Percentiles rank a stretch among this genome's conserved stretches.
Conservation (phyloP, 2,888 invertebrate species). For the Parochlus steinenii region DNA sequence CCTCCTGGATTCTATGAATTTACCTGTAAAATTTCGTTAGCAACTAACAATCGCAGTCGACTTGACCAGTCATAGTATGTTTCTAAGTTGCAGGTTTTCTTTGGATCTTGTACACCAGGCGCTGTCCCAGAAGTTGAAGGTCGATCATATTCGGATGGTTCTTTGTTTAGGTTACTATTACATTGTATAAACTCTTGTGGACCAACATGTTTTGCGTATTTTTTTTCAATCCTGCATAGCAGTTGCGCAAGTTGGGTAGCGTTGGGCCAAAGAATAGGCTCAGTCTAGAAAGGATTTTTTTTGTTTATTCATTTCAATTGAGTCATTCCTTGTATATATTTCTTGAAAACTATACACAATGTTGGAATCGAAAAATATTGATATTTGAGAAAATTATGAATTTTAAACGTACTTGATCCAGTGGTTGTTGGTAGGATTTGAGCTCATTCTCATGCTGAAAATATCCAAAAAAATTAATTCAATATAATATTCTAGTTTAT, state of each 20-base stretch:
- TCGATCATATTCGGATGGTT: constrained; percentile 22
- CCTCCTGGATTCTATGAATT: constrained; percentile 14
- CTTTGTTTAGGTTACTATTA: constrained; percentile 21
- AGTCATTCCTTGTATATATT: too few species aligned
- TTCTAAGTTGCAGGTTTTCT: constrained; percentile 31
- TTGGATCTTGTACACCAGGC: constrained; percentile 25
- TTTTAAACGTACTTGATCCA: neutral
- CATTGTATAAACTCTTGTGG: constrained; percentile 31
- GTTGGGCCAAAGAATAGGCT: constrained; percentile 23
- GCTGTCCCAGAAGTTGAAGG: constrained; percentile 24
- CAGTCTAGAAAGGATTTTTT: constrained; percentile 16
- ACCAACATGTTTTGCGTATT: constrained; percentile 29
- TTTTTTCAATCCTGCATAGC: constrained; percentile 28
- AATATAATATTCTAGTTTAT: too few species aligned
- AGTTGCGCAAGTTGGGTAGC: constrained; percentile 30
- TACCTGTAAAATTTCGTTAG: constrained; percentile 31
- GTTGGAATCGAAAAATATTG: too few species aligned
- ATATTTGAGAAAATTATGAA: neutral
- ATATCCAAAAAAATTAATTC: too few species aligned
- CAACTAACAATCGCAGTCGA: constrained; percentile 28
- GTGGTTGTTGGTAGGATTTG: constrained; percentile 4
- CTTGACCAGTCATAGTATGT: constrained; percentile 30
- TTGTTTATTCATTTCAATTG: too few species aligned
- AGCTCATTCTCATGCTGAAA: constrained; percentile 10
- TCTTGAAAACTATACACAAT: too few species aligned